Evolutionary conservation across 2,113 vertebrate species (phyloP), one percentile per base, ranked within the genome.

Genomic region (Puffinus mauretanicus): DNA sequence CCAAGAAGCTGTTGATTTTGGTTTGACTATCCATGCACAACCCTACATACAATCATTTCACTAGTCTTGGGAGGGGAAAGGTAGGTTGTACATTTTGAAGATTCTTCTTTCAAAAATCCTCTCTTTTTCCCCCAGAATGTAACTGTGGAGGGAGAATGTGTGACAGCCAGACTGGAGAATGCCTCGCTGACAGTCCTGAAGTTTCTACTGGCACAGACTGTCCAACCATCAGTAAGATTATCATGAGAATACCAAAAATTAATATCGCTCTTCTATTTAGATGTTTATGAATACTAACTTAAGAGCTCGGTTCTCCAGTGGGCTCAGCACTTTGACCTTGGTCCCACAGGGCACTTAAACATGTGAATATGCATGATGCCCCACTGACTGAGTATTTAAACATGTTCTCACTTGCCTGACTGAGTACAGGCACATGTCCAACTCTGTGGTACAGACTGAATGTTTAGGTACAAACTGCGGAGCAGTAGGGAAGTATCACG

Each of bases 111-210:
- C 87, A 88, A 94, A 69, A 88, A 67, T 79, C 16, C n/a, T 86
- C 91, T 91, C 58, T 88, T 90, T 91, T 73, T 73, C 44, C 77
- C 77, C 27, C 95, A 99, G 99, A 98, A 89, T 99, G 99, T 92
- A 97, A 98, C 86, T 99, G 99, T 92, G 98, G 98, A 78, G 99
- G 98, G 5, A 98, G 98, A 44, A 98, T 98, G 65, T 99, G 99
- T 97, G 98, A 99, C 95, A 98, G 98, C 88, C 97, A 98, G 72
- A 99, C 99, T 15, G 99, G 99, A 96, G 98, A 99, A 88, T 99
- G 99, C 95, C 94, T 99, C 3, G 93, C 97, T 75, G 99, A 99
- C 95, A 97, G 97, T 86, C 97, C 97, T 88, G 97, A 97, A 87
- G 62, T 46, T 95, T 96, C 98, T 95, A 94, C 98, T 94, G 98